phyloP scores from a whole-genome alignment of 2,797 vertebrate species.

The Phataginus tetradactyla region DNA sequence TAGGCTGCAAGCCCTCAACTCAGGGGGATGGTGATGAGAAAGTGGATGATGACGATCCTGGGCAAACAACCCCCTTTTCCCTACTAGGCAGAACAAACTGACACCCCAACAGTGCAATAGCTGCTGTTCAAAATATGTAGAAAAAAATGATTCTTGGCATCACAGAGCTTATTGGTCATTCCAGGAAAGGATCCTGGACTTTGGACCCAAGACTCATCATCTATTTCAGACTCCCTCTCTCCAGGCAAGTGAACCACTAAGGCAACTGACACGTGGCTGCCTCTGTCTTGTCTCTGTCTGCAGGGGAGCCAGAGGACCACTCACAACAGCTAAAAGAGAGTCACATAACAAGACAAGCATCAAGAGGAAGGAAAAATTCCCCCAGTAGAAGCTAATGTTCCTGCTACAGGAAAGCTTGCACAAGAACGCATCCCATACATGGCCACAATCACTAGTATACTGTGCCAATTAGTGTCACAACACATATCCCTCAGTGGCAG shows the following conservation, averaged over 20 bases:
- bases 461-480: not conserved
- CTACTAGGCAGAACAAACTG: not conserved
- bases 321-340: not conserved
- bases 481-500: not conserved
- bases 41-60: not conserved
- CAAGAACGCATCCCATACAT: not conserved
- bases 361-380: not conserved
- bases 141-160: not conserved
- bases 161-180: not conserved
- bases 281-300: not conserved
- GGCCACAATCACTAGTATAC: not conserved
- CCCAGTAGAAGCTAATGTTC: not conserved
- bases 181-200: not conserved
- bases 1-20: not conserved
- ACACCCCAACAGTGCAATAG: not conserved
- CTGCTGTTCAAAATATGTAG: not conserved
- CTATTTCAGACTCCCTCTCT: not conserved
- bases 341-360: slow-evolving; percentile 9
- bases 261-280: not conserved
- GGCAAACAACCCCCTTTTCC: not conserved
- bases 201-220: not conserved
- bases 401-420: not conserved
- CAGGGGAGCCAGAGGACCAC: not conserved
- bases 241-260: not conserved
- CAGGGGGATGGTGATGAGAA: not conserved